Percentiles rank a stretch among this genome's conserved stretches.
phyloP scores from a whole-genome alignment of 2,113 vertebrate species.

The Paratilapia polleni region DNA sequence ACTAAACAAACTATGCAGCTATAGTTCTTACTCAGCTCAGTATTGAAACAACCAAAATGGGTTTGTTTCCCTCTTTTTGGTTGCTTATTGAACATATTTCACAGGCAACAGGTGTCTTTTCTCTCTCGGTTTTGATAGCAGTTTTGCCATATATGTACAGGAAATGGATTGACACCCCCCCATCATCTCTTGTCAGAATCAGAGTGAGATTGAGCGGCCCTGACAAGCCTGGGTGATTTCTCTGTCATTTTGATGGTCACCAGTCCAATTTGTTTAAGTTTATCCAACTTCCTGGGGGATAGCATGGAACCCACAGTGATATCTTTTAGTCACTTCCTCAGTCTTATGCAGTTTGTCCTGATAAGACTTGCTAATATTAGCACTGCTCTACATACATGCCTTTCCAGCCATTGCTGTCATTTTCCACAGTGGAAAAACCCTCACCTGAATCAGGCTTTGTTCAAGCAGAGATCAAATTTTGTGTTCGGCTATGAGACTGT shows the following conservation, averaged over 20 bases:
- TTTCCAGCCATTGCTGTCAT: conserved; percentile 43
- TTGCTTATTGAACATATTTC: not conserved
- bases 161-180: conserved; percentile 32
- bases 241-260: conserved; percentile 64
- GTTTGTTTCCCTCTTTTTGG: not conserved
- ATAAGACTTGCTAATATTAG: conserved; percentile 70
- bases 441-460: conserved; percentile 58
- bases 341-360: conserved; percentile 49
- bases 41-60: conserved; percentile 43
- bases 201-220: conserved; percentile 42
- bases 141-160: conserved; percentile 34
- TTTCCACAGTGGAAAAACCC: conserved; percentile 70
- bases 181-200: conserved; percentile 34
- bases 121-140: conserved; percentile 45
- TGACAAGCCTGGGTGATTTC: conserved; percentile 57
- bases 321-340: conserved; percentile 51
- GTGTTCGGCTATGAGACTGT: conserved; percentile 1
- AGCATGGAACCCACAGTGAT: conserved; percentile 24
- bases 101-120: conserved; percentile 44
- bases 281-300: conserved; percentile 40
- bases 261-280: conserved; percentile 59
- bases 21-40: conserved; percentile 13
- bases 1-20: not conserved
- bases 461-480: conserved; percentile 57
- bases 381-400: conserved; percentile 41